phyloP scores from a whole-genome alignment of 2,797 vertebrate species.

The Tokudaia tokunoshimensis region DNA sequence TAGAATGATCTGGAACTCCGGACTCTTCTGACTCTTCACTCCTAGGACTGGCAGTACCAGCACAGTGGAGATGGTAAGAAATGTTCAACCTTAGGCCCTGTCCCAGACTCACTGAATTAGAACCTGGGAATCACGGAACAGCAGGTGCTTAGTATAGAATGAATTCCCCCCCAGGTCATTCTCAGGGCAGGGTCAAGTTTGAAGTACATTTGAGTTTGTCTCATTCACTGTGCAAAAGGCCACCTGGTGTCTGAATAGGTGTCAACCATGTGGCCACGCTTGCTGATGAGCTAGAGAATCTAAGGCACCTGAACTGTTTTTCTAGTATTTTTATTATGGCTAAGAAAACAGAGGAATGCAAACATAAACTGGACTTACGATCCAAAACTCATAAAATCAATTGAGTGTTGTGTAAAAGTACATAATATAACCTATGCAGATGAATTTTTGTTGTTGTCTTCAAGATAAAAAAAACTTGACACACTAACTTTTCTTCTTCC shows the following conservation, averaged over 20 bases:
- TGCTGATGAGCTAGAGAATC: background rate
- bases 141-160: background rate
- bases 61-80: background rate
- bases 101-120: background rate
- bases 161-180: background rate
- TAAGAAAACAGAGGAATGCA: background rate
- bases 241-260: background rate
- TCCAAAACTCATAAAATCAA: background rate
- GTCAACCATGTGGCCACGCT: rapidly evolving
- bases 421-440: background rate
- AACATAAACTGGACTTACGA: background rate
- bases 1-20: background rate
- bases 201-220: background rate
- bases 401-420: background rate
- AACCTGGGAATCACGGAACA: background rate
- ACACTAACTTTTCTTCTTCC: background rate
- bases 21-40: background rate
- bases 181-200: background rate
- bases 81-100: background rate
- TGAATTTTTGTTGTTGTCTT: background rate
- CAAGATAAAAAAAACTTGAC: background rate
- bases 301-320: background rate
- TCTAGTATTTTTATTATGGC: background rate
- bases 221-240: background rate
- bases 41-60: too few species aligned